phyloP scores from a whole-genome alignment of 1,140 invertebrate species.

The Hyles vespertilio region DNA sequence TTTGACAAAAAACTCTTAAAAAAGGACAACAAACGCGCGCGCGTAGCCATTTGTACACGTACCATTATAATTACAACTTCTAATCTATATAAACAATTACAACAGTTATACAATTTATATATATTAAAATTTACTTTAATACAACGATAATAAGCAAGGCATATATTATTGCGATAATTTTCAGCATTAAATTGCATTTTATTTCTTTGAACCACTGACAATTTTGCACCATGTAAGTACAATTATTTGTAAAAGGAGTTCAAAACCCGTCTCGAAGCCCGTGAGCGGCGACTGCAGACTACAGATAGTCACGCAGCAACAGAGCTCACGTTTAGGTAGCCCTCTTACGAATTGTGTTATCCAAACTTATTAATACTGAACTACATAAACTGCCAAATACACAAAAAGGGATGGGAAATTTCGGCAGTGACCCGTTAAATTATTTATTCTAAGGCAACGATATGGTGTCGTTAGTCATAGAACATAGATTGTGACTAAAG shows the following conservation, averaged over 20 bases:
- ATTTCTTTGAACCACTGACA: conserved; percentile 45
- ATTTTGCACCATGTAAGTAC: conserved; percentile 26
- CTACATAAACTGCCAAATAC: conserved; percentile 21
- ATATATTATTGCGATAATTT: conserved; percentile 6
- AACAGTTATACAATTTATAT: conserved; percentile 26
- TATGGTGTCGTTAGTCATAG: too few species aligned
- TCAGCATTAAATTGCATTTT: conserved; percentile 38
- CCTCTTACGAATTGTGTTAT: too few species aligned
- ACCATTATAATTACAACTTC: too few species aligned
- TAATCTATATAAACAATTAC: conserved; percentile 26
- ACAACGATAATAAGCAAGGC: conserved; percentile 5
- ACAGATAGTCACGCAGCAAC: too few species aligned
- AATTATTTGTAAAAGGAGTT: not conserved
- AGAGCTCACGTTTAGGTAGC: too few species aligned
- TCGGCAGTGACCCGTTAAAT: too few species aligned
- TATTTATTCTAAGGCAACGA: too few species aligned
- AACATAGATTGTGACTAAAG: too few species aligned
- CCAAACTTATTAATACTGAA: not conserved
- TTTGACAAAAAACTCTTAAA: conserved; percentile 22
- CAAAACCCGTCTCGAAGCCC: not conserved
- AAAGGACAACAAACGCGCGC: conserved; percentile 9
- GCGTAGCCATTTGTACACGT: conserved; percentile 1
- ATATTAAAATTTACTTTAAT: conserved; percentile 5
- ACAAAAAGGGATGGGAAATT: not conserved
- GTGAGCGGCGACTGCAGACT: too few species aligned